Conservation (phyloP, 2,888 invertebrate genomes). For the Phengaris arion region DNA sequence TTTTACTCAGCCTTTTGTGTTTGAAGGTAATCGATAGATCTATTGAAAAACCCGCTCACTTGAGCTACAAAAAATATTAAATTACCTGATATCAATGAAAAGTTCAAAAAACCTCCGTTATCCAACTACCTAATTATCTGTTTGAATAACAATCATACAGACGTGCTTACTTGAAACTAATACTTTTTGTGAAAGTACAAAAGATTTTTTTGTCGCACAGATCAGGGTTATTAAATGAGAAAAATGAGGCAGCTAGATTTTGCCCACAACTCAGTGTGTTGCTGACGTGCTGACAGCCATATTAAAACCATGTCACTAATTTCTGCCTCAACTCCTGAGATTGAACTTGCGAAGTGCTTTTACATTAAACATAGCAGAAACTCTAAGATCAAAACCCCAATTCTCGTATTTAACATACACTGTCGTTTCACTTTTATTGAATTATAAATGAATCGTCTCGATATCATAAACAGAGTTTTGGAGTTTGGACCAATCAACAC, state of each 20-base stretch:
- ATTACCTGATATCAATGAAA: conserved; percentile 69
- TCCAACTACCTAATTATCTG: conserved; percentile 72
- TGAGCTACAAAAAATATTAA: conserved; percentile 74
- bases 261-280: not conserved
- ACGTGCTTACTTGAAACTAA: conserved; percentile 71
- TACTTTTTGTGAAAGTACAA: conserved; percentile 69
- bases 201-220: conserved; percentile 60
- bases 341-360: no score
- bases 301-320: not conserved
- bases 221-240: conserved; percentile 49
- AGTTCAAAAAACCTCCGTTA: conserved; percentile 70
- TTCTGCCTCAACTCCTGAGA: no score
- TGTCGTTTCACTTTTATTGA: no score
- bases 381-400: no score
- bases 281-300: not conserved
- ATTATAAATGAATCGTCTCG: no score
- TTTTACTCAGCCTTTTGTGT: not conserved
- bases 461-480: no score
- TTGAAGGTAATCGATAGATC: conserved; percentile 42
- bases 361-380: no score
- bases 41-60: conserved; percentile 55
- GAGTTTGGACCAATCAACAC: no score
- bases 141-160: conserved; percentile 66
- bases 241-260: not conserved
- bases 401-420: no score